Conservation (phyloP, 1,140 invertebrate species). For the Diabrotica virgifera region DNA sequence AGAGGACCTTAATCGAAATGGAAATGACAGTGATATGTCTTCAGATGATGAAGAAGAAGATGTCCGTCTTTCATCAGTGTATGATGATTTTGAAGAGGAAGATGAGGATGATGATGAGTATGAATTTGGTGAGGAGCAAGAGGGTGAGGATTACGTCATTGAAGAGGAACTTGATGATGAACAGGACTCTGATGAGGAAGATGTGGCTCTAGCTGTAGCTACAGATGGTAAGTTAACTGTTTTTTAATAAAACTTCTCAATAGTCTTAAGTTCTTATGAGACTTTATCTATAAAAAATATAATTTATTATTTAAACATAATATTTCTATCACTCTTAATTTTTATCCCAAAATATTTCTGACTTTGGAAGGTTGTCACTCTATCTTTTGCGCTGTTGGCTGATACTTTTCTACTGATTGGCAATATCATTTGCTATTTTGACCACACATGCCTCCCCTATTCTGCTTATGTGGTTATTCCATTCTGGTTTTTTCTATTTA, state of each 20-base stretch:
- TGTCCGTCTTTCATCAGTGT: slow-evolving; percentile 23
- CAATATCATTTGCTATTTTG: too few relatives aligned
- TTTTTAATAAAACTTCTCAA: background rate
- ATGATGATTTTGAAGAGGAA: slow-evolving; percentile 47
- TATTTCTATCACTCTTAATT: too few relatives aligned
- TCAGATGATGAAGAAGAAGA: slow-evolving; percentile 56
- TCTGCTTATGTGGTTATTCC: too few relatives aligned
- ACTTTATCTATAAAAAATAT: too few relatives aligned
- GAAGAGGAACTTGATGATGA: slow-evolving; percentile 58
- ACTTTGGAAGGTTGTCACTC: too few relatives aligned
- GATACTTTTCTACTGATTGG: too few relatives aligned
- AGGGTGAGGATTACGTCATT: slow-evolving; percentile 58
- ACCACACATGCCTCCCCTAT: too few relatives aligned
- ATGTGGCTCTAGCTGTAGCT: slow-evolving; percentile 42
- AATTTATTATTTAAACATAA: too few relatives aligned
- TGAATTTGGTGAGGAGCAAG: slow-evolving; percentile 62
- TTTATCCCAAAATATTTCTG: too few relatives aligned
- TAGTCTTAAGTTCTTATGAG: background rate
- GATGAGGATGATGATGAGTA: slow-evolving; percentile 67
- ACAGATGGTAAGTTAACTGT: slow-evolving; percentile 29
- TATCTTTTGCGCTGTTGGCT: too few relatives aligned
- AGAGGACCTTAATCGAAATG: slow-evolving; percentile 69
- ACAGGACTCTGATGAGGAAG: slow-evolving; percentile 59
- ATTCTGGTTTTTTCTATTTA: too few relatives aligned
- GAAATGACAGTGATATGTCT: slow-evolving; percentile 62